These are phyloP conservation scores for Chlorodrepanis virens DNA, from an alignment of 2,113 vertebrate species.

Conservation along the genomic window DNA sequence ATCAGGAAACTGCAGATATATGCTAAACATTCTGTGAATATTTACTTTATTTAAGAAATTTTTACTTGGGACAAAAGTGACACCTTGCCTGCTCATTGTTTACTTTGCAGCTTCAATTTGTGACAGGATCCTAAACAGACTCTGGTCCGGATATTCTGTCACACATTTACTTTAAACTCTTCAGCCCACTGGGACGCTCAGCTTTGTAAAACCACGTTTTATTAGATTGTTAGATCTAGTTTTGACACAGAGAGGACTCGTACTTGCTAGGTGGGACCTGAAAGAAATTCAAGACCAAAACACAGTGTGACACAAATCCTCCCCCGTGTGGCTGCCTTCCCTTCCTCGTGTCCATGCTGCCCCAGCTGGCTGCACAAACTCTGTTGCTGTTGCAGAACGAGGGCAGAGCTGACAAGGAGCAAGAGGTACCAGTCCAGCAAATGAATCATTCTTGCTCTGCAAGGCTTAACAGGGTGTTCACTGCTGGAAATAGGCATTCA, in stretches of 20 bases:
- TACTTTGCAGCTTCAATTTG: background rate
- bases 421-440: background rate
- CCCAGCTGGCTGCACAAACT: background rate
- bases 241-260: background rate
- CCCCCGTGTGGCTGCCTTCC: background rate
- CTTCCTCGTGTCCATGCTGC: rapidly evolving
- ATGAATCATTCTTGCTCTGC: background rate
- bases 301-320: background rate
- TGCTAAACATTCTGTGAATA: background rate
- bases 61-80: background rate
- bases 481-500: background rate
- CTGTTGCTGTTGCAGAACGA: background rate
- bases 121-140: background rate
- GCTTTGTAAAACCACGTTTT: background rate
- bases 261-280: background rate
- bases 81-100: background rate
- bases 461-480: background rate
- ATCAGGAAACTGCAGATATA: background rate
- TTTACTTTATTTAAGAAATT: background rate
- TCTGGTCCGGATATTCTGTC: background rate
- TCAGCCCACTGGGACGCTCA: background rate
- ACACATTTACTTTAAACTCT: background rate
- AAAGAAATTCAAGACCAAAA: background rate
- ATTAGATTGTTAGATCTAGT: background rate
- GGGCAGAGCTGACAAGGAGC: background rate